Base-by-base conservation (phyloP, 53 echinoderm and acorn worm genomes). In the Patiria pectinifera region DNA sequence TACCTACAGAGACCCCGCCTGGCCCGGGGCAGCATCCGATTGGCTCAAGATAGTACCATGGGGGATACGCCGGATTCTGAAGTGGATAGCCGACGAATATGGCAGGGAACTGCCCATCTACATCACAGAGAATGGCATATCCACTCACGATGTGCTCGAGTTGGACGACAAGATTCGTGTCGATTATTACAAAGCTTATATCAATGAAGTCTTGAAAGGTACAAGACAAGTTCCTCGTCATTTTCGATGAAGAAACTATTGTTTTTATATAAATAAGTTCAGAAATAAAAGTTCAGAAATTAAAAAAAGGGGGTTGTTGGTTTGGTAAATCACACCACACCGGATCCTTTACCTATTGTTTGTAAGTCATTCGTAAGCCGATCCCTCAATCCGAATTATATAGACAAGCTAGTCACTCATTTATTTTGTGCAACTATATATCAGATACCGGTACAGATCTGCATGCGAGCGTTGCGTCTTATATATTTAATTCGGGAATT, bases 131-230 rank as follows among this genome's bases (percentile, higher is more conserved):
- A 97, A 97, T 60, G 96, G 97, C 13, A 93, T 97, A n/a, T 96
- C 96, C 6, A 95, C 95, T 8, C 82, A 88, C 15, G 97, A 97
- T 84, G 87, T 93, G 23, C 91, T 86, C 83, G 94, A 97, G 44
- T 82, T 95, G 5, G 71, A 95, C 24, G 97, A 97, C 76, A 92
- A 72, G 11, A 95, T 87, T 53, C 61, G 97, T 14, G 92, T 93
- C 21, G 91, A 95, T 16, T 97, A 96, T 94, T 97, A 94, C 94
- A 87, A 46, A 49, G 95, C 97, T 46, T 97, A 97, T 88, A 96
- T 96, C 79, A 95, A 96, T 59, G 97, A 97, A 89, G 94, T 97
- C 15, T 90, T 97, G 44, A 97, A 97, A 93, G 97, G 97, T 96
- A 80, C 43, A 35, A 35, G 35, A 71, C 53, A 43, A 86, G 62